Evolutionary conservation across 2,113 vertebrate genomes (phyloP).

Genomic region (Menura novaehollandiae): DNA sequence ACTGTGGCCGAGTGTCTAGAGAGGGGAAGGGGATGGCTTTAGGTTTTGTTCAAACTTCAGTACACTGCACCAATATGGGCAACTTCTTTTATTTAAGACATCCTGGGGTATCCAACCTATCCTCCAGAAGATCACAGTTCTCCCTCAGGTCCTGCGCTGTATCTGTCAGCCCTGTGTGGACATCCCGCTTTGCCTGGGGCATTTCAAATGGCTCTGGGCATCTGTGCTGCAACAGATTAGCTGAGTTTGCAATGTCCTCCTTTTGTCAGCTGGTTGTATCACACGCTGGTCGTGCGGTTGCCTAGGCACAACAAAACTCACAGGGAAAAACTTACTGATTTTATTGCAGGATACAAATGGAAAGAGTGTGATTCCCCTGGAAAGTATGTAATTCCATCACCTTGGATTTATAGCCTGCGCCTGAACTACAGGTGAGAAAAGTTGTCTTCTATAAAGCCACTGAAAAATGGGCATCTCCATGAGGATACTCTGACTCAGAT

Average conservation of each 20-base stretch:
- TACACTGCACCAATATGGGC: not conserved
- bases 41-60: not conserved
- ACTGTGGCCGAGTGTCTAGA: rapidly evolving
- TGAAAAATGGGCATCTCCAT: not conserved
- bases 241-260: not conserved
- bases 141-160: not conserved
- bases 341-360: not conserved
- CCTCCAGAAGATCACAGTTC: not conserved
- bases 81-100: not conserved
- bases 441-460: not conserved
- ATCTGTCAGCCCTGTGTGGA: not conserved
- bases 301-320: not conserved
- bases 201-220: not conserved
- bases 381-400: not conserved
- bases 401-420: not conserved
- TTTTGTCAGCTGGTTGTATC: not conserved
- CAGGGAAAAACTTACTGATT: not conserved
- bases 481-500: not conserved
- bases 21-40: not conserved
- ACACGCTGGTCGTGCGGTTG: rapidly evolving
- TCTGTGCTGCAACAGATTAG: not conserved
- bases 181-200: not conserved
- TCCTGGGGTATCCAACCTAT: not conserved
- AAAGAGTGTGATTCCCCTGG: not conserved
- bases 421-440: not conserved